phyloP scores from a whole-genome alignment of 2,888 invertebrate genomes.

The Esperia sulphurella region DNA sequence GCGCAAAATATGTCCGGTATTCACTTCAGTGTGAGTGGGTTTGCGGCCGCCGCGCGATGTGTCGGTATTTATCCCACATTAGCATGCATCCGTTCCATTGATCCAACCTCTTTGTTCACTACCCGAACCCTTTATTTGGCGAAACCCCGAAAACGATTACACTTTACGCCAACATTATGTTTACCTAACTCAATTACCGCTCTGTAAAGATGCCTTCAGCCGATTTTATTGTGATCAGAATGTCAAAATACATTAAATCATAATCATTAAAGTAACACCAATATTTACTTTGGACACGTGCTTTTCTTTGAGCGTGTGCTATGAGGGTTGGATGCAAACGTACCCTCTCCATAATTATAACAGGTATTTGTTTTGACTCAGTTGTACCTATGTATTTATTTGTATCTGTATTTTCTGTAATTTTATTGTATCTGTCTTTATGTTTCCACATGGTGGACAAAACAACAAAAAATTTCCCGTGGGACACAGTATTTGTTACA shows the following conservation, averaged over 20 bases:
- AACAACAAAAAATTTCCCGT: too few relatives aligned
- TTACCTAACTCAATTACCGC: not conserved
- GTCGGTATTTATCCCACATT: conserved; percentile 69
- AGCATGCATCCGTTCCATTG: conserved; percentile 68
- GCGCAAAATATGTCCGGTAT: conserved; percentile 14
- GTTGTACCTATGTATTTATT: not conserved
- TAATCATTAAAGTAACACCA: not conserved
- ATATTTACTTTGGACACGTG: not conserved
- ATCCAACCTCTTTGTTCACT: conserved; percentile 60
- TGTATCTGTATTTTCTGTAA: too few relatives aligned
- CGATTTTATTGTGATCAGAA: not conserved
- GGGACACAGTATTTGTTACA: too few relatives aligned
- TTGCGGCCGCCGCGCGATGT: conserved; percentile 40
- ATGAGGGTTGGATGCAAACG: too few relatives aligned
- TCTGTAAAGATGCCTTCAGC: not conserved
- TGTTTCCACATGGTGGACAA: too few relatives aligned
- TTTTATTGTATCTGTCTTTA: too few relatives aligned
- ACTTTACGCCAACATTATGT: conserved; percentile 1
- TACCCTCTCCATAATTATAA: too few relatives aligned
- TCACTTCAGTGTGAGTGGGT: conserved; percentile 35
- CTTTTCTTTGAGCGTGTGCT: not conserved
- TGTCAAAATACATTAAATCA: not conserved
- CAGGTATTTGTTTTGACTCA: too few relatives aligned
- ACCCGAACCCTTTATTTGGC: conserved; percentile 20
- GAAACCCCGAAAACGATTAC: conserved; percentile 19